Base-by-base conservation (phyloP, 2,888 invertebrate genomes). In the Eustalomyia histrio region DNA sequence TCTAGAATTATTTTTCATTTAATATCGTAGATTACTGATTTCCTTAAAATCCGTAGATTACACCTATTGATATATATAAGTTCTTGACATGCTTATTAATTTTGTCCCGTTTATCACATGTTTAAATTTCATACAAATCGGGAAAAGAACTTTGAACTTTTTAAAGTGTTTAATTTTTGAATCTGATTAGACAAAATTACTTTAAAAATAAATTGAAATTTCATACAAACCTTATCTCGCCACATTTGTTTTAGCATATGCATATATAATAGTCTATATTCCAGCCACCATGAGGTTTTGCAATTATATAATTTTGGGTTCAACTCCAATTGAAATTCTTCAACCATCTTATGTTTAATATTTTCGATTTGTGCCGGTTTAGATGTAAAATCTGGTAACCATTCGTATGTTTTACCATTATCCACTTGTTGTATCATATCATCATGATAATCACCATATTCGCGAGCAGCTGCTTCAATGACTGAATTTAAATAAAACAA, bases 401-500 rank as follows among this genome's bases (percentile, higher is more conserved):
- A 94, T 14, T 90, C 88, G 18, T 91, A 90, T 81, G 91, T 91
- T 82, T 92, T 91, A 0, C 95, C 95, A 87, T 95, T 94, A 68
- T 94, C 94, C 0, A 95, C 92, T 0, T 92, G 92, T 6, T 92
- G 88, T 0, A 95, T 93, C 94, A 96, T 94, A 85, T 91, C 91
- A 17, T 95, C 94, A 1, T 93, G 92, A 85, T 93, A 93, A 12
- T 93, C 92, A 0, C 96, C 96, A 86, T 96, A 96, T 89, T 96
- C 96, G 0, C 94, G 94, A 73, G 94, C 94, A 1, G 95, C 94
- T 10, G 96, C 94, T 91, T 96, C 96, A 83, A 96, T 94, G 67
- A 96, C 96, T 95, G 91, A 73, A 79, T 12, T 16, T 57, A 61
- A 29, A 29, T 12, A 52, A 29, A 14, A 58, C 24, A 29, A 52